Base-by-base conservation (phyloP, 1,140 invertebrate species). In the Heliconius nattereri region DNA sequence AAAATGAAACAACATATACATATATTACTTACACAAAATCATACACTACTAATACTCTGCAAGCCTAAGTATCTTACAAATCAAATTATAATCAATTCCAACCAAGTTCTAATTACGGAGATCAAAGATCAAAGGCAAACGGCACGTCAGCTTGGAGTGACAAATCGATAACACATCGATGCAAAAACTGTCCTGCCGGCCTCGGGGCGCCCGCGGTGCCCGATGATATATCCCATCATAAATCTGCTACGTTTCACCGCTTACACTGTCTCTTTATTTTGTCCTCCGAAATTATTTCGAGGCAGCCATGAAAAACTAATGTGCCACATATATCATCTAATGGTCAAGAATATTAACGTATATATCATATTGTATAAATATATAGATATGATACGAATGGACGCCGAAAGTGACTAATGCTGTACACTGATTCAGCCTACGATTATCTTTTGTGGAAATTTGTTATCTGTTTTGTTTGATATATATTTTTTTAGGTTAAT, bases 211-310 rank as follows among this genome's bases (percentile, higher is more conserved):
- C 40, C 40, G 40, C 40, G 40, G 40, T 80, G 71, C 49, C 73
- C 85, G 74, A 89, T 87, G 85, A 89, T 83, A 89, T 87, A 89
- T 86, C 81, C 83, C 60, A 49, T 71, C 82, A 89, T 89, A 89
- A 89, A 89, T 89, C 85, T 87, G 85, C 82, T 79, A 79, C 80
- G 78, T 78, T 81, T 83, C 83, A 84, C 71, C 81, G 75, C 80
- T 79, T 35, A 19, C 71, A 73, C 82, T 73, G 32, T 78, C 73
- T 82, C 80, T 82, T 72, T 83, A 81, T 85, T 83, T 81, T 81
- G 80, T 83, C 72, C 77, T 57, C 54, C 72, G 76, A 77, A 77
- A 81, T 81, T 77, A 78, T 81, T 78, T 77, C 76, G 75, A 71
- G 71, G 72, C 75, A 52, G 73, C 78, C 73, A 57, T 71, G 78